Evolutionary conservation across 1,140 invertebrate genomes (phyloP), one percentile per base, ranked within the genome.

Genomic region (Eriosoma lanigerum): DNA sequence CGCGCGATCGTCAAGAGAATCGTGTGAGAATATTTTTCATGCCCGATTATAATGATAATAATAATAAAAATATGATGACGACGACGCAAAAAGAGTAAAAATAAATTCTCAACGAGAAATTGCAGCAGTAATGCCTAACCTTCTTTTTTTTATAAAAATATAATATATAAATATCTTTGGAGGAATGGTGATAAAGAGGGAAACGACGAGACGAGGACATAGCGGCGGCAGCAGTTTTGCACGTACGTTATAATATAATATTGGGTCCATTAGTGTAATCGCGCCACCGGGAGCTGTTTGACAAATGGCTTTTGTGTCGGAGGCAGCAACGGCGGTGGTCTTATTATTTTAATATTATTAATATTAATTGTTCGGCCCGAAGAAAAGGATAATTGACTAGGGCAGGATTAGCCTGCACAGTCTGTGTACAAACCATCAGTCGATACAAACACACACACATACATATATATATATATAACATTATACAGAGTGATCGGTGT

Each of bases 241-340:
- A 38, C 32, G 32, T 38, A 38, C 32, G 32, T 8, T 38, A 8
- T n/a, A n/a, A n/a, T 58, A 58, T 44, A 52, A 76, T 58, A 76
- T 76, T 58, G 72, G 72, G 72, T 76, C 72, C 72, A 76, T 76
- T 76, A 76, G 72, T 46, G 72, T 72, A 50, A 72, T 72, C 68
- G 68, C 17, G 52, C 29, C 32, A 24, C 52, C 46, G 68, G 46
- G 68, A 72, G 52, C 52, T 58, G 58, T 76, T 76, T 76, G 72
- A 76, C 72, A 76, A 76, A 76, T 76, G 72, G 72, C 29, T 76
- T 76, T 76, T 32, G 29, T 48, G 72, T 72, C 68, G 48, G 24
- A 29, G 24, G 68, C 48, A 46, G 24, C 24, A 15, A 21, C 24
- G 15, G 44, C 46, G 66, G 68, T 29, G 68, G 24, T 52, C 68